Conservation (phyloP, 2,797 vertebrate genomes). For the Alca torda region DNA sequence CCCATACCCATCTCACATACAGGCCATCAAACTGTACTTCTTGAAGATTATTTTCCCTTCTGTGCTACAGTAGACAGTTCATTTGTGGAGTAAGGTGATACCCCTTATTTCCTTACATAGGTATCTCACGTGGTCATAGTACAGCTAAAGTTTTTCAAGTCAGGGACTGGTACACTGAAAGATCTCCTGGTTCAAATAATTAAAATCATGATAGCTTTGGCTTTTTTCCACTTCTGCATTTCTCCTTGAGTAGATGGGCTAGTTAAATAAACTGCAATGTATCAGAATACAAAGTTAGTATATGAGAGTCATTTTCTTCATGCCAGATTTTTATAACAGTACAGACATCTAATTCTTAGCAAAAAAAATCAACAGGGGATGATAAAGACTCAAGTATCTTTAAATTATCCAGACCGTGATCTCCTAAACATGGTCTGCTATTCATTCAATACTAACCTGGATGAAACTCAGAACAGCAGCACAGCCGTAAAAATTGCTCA, state of each 20-base stretch:
- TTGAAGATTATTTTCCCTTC: not conserved
- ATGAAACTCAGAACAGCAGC: not conserved
- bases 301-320: not conserved
- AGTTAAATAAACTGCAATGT: not conserved
- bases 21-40: not conserved
- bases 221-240: not conserved
- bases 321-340: not conserved
- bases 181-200: not conserved
- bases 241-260: not conserved
- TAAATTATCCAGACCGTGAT: not conserved
- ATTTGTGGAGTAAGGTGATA: not conserved
- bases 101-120: not conserved
- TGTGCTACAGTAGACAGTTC: not conserved
- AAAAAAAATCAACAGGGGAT: not conserved
- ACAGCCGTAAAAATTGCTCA: not conserved
- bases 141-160: not conserved
- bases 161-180: not conserved
- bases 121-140: not conserved
- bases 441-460: not conserved
- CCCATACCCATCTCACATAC: not conserved
- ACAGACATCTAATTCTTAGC: not conserved
- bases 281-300: not conserved
- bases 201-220: not conserved
- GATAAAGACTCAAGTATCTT: not conserved
- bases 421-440: not conserved